A percentile compares a stretch with the other conserved stretches of the same genome.
Conservation (phyloP, 2,113 vertebrate species). For the Aspidoscelis tigris region DNA sequence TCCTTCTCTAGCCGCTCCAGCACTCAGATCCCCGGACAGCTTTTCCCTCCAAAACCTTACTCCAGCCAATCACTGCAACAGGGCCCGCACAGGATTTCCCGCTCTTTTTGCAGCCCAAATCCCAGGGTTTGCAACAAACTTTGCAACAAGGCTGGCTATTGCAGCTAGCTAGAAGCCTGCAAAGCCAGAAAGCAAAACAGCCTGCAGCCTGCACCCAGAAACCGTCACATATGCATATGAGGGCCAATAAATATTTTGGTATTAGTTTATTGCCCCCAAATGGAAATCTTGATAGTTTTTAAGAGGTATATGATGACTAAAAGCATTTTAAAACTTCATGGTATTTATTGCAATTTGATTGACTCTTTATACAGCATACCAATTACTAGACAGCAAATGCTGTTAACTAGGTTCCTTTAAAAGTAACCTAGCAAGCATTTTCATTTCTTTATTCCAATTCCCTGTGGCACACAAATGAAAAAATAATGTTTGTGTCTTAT, state of each 20-base stretch:
- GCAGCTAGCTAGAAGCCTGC: too few relatives aligned
- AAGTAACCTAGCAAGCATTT: conserved; percentile 21
- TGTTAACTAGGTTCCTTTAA: not conserved
- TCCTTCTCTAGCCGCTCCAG: too few relatives aligned
- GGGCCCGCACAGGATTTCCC: too few relatives aligned
- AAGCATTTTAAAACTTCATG: accelerated
- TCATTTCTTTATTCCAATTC: conserved; percentile 24
- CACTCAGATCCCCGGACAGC: too few relatives aligned
- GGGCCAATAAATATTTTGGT: not conserved
- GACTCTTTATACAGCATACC: conserved; percentile 20
- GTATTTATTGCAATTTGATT: conserved; percentile 24
- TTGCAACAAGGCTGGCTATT: too few relatives aligned
- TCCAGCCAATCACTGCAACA: too few relatives aligned
- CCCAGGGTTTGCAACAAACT: too few relatives aligned
- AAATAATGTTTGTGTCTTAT: not conserved
- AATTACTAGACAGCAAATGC: conserved; percentile 1
- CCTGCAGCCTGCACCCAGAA: too few relatives aligned
- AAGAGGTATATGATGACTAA: not conserved
- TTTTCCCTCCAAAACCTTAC: too few relatives aligned
- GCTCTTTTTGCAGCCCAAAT: too few relatives aligned
- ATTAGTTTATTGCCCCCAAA: not conserved
- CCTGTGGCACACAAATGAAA: not conserved
- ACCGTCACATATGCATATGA: too few relatives aligned
- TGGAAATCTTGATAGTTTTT: conserved; percentile 17
- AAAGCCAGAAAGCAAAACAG: too few relatives aligned